Evolutionary conservation across 2,113 vertebrate genomes (phyloP).

Genomic region (Anser cygnoides): DNA sequence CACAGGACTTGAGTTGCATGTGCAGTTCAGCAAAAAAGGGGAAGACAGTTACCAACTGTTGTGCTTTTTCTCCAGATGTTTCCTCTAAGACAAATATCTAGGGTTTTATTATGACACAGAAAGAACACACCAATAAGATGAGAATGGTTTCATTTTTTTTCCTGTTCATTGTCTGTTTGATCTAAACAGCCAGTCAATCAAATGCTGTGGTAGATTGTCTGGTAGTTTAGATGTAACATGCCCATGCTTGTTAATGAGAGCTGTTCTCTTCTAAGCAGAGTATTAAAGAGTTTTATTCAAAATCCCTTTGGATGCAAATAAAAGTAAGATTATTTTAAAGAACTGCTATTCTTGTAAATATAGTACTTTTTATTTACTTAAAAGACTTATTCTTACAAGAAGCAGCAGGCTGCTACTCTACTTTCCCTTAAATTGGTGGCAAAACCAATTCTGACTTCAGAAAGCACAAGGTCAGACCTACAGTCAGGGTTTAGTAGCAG

Average conservation of each 20-base stretch:
- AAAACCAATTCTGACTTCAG: not conserved
- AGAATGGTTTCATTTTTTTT: not conserved
- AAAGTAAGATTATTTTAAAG: constrained; percentile 10
- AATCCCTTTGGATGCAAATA: not conserved
- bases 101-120: constrained; percentile 55
- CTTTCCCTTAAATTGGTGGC: not conserved
- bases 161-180: not conserved
- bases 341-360: not conserved
- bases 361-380: not conserved
- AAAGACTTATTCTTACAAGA: not conserved
- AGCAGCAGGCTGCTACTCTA: not conserved
- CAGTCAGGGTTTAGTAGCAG: not conserved
- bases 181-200: not conserved
- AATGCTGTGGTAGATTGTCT: not conserved
- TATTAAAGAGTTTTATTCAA: constrained; percentile 13
- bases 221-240: not conserved
- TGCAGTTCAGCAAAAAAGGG: constrained; percentile 39
- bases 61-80: constrained; percentile 61
- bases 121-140: not conserved
- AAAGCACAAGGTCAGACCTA: not conserved
- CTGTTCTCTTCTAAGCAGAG: not conserved
- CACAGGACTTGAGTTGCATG: not conserved
- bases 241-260: not conserved
- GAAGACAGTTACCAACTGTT: constrained; percentile 49
- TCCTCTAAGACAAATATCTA: constrained; percentile 63